phyloP scores from a whole-genome alignment of 2,113 vertebrate genomes.

The Manacus vitellinus region DNA sequence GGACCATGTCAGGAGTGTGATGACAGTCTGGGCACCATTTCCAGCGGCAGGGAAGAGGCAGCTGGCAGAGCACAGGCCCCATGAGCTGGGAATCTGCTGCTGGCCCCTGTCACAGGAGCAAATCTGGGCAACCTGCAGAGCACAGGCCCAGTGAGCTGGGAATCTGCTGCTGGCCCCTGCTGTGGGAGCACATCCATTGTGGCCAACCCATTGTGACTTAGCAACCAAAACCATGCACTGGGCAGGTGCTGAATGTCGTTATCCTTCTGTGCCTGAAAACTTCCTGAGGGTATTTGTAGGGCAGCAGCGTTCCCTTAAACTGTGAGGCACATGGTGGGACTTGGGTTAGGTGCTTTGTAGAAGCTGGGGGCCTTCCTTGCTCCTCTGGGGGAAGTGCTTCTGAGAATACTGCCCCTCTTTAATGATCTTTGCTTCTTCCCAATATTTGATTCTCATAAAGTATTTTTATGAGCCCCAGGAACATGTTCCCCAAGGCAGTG shows the following conservation, averaged over 20 bases:
- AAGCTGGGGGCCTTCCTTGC: background rate
- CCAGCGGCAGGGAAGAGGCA: background rate
- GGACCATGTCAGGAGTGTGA: background rate
- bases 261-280: background rate
- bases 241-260: background rate
- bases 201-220: background rate
- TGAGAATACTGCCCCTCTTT: background rate
- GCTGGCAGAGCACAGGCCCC: background rate
- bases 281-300: background rate
- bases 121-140: too few species aligned
- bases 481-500: background rate
- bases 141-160: background rate
- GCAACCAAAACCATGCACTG: background rate
- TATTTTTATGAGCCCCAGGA: background rate
- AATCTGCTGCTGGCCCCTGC: background rate
- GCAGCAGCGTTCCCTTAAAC: background rate
- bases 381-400: background rate
- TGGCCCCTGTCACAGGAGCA: too few species aligned
- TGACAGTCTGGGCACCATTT: background rate
- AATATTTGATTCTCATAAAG: background rate
- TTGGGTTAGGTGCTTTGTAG: background rate
- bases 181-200: rapidly evolving
- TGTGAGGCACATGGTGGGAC: background rate
- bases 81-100: background rate
- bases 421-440: background rate